Evolutionary conservation across 2,888 invertebrate genomes (phyloP).

Genomic region (Clusia tigrina): DNA sequence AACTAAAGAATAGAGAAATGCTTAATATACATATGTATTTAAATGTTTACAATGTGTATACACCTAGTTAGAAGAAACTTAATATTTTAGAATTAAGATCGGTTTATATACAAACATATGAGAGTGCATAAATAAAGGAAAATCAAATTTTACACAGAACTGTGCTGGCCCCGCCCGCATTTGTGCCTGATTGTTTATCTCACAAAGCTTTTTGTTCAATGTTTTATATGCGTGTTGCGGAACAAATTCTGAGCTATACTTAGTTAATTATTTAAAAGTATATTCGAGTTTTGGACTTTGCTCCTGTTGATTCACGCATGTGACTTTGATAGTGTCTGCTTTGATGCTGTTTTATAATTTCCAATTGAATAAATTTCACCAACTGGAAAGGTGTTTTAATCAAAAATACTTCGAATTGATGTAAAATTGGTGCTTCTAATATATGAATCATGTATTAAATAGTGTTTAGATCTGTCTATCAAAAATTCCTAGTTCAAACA

Average conservation of each 20-base stretch:
- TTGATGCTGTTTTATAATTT: neutral
- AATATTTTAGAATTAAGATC: neutral
- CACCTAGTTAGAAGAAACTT: too few relatives aligned
- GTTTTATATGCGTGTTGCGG: neutral
- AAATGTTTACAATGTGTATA: too few relatives aligned
- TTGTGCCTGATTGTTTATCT: neutral
- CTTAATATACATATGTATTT: too few relatives aligned
- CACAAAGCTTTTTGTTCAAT: neutral
- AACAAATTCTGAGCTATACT: neutral
- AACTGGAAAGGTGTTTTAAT: too few relatives aligned
- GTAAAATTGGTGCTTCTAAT: too few relatives aligned
- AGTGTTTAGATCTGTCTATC: too few relatives aligned
- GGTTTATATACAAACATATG: neutral
- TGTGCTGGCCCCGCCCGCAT: too few relatives aligned
- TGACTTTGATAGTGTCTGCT: too few relatives aligned
- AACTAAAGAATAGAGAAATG: too few relatives aligned
- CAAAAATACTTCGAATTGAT: too few relatives aligned
- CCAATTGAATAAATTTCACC: neutral
- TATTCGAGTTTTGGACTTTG: neutral
- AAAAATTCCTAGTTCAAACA: too few relatives aligned
- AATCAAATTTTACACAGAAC: neutral
- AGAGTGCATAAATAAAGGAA: conserved; percentile 1
- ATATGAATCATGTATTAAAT: too few relatives aligned
- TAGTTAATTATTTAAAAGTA: neutral
- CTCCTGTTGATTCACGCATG: neutral